A percentile compares a stretch with the other conserved stretches of the same genome.
Evolutionary conservation across 2,113 vertebrate species (phyloP).

Genomic region (Laticauda colubrina): DNA sequence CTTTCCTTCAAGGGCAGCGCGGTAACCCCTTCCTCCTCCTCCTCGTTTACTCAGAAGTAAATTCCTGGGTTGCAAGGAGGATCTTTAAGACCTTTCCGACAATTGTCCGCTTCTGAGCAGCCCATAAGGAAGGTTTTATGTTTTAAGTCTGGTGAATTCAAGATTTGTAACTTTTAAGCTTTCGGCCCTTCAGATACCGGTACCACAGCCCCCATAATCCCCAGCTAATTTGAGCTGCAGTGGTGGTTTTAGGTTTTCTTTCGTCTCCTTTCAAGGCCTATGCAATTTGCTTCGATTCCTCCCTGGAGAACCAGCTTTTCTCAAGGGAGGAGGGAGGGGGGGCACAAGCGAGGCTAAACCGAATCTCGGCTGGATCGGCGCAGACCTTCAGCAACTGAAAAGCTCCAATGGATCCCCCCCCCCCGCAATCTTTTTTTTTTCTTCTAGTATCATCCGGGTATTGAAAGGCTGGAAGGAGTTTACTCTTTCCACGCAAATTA

Average conservation of each 20-base stretch:
- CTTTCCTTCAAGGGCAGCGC: not conserved
- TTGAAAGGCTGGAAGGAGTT: not conserved
- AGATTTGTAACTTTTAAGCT: not conserved
- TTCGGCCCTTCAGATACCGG: not conserved
- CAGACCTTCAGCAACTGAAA: not conserved
- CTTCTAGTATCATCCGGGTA: not conserved
- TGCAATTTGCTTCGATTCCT: not conserved
- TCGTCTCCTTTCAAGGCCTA: not conserved
- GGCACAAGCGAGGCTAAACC: not conserved
- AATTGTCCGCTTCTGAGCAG: not conserved
- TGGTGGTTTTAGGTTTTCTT: not conserved
- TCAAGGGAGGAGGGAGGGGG: not conserved
- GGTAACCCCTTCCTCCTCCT: not conserved
- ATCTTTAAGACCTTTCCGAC: not conserved
- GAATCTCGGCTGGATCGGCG: not conserved
- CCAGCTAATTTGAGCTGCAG: not conserved
- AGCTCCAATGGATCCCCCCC: not conserved
- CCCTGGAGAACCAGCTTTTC: not conserved
- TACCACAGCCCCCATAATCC: not conserved
- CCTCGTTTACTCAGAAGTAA: not conserved
- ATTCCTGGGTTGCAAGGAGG: not conserved
- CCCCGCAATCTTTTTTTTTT: not conserved
- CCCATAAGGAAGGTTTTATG: not conserved
- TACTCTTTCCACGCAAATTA: not conserved
- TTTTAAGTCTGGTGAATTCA: not conserved